These are phyloP conservation scores for Dexiosoma caninum DNA, from an alignment of 2,888 invertebrate genomes.

Conservation along the genomic window DNA sequence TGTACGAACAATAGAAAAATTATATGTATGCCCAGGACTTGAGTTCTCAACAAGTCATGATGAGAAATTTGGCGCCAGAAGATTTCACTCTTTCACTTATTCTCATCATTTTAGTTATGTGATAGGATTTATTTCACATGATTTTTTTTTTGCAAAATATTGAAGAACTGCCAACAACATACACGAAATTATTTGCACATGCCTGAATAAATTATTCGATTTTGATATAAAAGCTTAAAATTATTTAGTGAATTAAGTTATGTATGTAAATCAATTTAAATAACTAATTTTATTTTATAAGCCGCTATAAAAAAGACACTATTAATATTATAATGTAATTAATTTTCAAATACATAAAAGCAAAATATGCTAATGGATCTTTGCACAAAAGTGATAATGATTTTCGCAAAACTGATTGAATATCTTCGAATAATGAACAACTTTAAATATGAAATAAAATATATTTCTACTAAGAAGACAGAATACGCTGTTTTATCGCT, in stretches of 20 bases:
- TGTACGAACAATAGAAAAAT: too few relatives aligned
- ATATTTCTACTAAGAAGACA: too few relatives aligned
- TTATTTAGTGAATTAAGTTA: slow-evolving; percentile 5
- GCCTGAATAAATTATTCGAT: slow-evolving; percentile 22
- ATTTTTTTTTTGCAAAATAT: slow-evolving; percentile 3
- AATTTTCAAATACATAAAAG: not conserved
- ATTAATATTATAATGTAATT: not conserved
- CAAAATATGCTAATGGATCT: not conserved
- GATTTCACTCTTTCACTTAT: not conserved
- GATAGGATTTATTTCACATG: not conserved
- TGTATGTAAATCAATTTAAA: not conserved
- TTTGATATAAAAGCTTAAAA: slow-evolving; percentile 11
- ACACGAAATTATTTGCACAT: slow-evolving; percentile 28
- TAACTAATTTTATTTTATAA: slow-evolving; percentile 12
- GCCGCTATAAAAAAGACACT: not conserved
- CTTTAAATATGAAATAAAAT: too few relatives aligned
- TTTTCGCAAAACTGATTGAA: not conserved
- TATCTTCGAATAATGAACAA: too few relatives aligned
- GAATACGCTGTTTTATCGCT: too few relatives aligned
- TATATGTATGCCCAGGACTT: too few relatives aligned
- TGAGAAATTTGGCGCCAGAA: too few relatives aligned
- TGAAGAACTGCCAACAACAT: not conserved
- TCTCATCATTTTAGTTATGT: not conserved
- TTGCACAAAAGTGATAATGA: not conserved
- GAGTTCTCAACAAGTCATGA: too few relatives aligned